phyloP scores from a whole-genome alignment of 2,113 vertebrate genomes.

The Barbus barbus region DNA sequence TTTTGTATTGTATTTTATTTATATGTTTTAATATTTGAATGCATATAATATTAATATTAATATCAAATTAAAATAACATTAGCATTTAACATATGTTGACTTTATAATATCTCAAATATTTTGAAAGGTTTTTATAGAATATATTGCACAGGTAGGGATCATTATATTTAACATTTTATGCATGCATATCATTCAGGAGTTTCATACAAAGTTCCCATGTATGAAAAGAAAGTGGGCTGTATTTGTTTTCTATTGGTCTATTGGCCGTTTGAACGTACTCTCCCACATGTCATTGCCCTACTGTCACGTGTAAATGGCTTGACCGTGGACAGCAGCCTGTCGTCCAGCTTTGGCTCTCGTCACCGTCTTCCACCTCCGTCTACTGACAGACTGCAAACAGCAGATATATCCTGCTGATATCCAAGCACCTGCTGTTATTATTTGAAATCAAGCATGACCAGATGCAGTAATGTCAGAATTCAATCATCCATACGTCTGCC shows the following conservation, averaged over 20 bases:
- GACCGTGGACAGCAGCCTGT: constrained; percentile 41
- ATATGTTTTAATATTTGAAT: not conserved
- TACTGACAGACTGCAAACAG: constrained; percentile 52
- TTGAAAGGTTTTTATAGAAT: not conserved
- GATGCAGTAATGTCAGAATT: constrained; percentile 54
- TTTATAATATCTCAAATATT: not conserved
- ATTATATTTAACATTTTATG: not conserved
- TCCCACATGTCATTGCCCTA: constrained; percentile 34
- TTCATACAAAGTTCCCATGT: not conserved
- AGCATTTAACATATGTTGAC: not conserved
- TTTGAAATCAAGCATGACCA: constrained; percentile 57
- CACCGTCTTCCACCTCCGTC: constrained; percentile 45
- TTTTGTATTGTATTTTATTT: not conserved
- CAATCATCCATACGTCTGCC: constrained; percentile 50
- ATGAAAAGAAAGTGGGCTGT: not conserved
- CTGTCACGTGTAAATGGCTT: constrained; percentile 51
- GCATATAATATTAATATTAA: not conserved
- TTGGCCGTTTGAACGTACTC: constrained; percentile 28
- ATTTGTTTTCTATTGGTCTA: not conserved
- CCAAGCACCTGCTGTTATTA: constrained; percentile 55
- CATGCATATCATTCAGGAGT: not conserved
- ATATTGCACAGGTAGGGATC: not conserved
- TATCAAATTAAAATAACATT: not conserved
- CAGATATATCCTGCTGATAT: constrained; percentile 26
- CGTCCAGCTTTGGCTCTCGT: constrained; percentile 44